Conservation (phyloP, 30 jellyfish, hydroid and myxozoan genomes). For the Aurelia sp. region DNA sequence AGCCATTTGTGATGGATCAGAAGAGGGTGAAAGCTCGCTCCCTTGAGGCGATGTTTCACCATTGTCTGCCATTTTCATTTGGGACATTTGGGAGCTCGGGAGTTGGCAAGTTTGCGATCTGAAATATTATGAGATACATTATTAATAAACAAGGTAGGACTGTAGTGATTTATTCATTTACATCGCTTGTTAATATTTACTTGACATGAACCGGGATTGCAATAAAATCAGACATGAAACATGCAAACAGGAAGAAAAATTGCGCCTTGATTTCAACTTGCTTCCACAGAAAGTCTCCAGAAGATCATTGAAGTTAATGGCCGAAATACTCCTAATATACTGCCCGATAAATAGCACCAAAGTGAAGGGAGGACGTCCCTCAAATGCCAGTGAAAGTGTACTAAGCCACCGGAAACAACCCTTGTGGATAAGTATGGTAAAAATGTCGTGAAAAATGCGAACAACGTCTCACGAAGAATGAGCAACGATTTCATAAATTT, state of each 20-base stretch:
- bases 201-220: no score
- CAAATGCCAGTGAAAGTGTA: no score
- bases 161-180: background rate
- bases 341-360: no score
- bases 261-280: background rate
- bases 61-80: constrained; percentile 83
- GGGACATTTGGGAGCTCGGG: no score
- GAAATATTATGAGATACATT: no score
- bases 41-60: constrained; percentile 69
- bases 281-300: background rate
- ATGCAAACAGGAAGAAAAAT: background rate
- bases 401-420: constrained; percentile 61
- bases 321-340: no score
- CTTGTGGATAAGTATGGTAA: constrained; percentile 71
- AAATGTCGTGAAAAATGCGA: constrained; percentile 83
- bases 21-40: constrained; percentile 45
- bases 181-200: background rate
- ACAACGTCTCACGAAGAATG: constrained; percentile 60
- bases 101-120: no score
- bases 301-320: no score
- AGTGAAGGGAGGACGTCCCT: no score
- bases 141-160: no score
- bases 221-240: background rate
- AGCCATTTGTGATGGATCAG: constrained; percentile 94
- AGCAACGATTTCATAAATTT: constrained; percentile 37